phyloP scores from a whole-genome alignment of 2,113 vertebrate species.

The Perca fluviatilis region DNA sequence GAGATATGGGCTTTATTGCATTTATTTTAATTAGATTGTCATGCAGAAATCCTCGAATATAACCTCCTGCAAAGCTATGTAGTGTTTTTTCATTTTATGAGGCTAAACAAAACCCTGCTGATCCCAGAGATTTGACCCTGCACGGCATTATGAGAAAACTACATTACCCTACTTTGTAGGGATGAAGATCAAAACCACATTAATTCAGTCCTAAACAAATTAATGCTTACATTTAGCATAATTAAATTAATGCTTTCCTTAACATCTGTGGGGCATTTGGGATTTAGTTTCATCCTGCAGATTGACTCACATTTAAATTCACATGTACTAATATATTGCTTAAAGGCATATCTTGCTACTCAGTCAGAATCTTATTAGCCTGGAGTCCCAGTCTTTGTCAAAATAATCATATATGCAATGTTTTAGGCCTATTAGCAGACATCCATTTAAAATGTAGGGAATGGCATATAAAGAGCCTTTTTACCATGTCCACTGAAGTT shows the following conservation, averaged over 20 bases:
- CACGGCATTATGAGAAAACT: neutral
- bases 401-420: no score
- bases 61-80: neutral
- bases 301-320: constrained; percentile 8
- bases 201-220: constrained; percentile 16
- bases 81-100: constrained; percentile 12
- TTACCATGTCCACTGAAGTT: no score
- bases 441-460: no score
- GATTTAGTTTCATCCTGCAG: constrained; percentile 14
- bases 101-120: constrained; percentile 17
- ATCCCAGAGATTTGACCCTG: constrained; percentile 16
- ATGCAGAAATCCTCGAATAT: constrained; percentile 37
- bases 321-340: neutral
- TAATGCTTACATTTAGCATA: neutral
- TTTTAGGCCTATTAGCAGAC: no score
- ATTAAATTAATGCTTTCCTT: constrained; percentile 2
- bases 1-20: constrained; percentile 35
- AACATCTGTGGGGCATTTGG: constrained; percentile 2
- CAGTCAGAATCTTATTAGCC: no score
- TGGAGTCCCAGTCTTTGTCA: no score
- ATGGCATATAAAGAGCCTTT: no score
- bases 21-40: constrained; percentile 41
- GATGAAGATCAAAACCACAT: constrained; percentile 23
- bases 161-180: neutral
- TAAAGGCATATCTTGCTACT: neutral